Base-by-base conservation (phyloP, 2,113 vertebrate genomes). In the Neogale vison region DNA sequence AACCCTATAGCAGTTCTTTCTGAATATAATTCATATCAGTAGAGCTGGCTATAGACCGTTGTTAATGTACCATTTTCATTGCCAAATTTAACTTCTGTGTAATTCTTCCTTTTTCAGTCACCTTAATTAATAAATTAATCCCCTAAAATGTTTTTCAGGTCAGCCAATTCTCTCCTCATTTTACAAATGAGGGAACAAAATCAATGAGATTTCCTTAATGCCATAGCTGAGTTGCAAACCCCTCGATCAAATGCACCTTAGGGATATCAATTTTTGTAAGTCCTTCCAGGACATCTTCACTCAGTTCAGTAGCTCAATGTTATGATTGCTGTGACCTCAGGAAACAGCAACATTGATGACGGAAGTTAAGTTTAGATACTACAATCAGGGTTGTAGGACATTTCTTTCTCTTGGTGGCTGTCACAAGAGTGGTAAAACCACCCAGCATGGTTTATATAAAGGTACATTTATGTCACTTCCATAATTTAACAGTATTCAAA, bases 151-250 rank as follows among this genome's bases (percentile, higher is more conserved):
- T 88, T 97, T 96, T 93, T 95, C 65, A 95, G 72, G 92, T 96
- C 90, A 95, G 63, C 77, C 79, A 92, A 86, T 95, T 96, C 18
- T 55, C 87, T 96, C 36, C 29, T 97, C 87, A 96, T 95, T 98
- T 98, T 96, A 97, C 82, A 97, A 82, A 95, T 86, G 90, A 98
- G 24, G 18, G 81, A 97, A 90, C 79, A 97, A 97, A 96, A 96
- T 34, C 93, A 95, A 94, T 97, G 88, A 97, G 45, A 90, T 97
- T 93, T 45, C n/a, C 93, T 89, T 97, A 95, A 97, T 95, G 79
- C 91, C 50, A 90, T 65, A 82, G 57, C 59, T 93, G 65, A 97
- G 93, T 93, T 79, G 93, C 59, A 97, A 96, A 82, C 26, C 17
- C 21, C 13, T 86, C 50, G 59, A 65, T 86, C 52, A 63, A 94